Base-by-base conservation (phyloP, 2,888 invertebrate species). In the Argynnis bischoffii region DNA sequence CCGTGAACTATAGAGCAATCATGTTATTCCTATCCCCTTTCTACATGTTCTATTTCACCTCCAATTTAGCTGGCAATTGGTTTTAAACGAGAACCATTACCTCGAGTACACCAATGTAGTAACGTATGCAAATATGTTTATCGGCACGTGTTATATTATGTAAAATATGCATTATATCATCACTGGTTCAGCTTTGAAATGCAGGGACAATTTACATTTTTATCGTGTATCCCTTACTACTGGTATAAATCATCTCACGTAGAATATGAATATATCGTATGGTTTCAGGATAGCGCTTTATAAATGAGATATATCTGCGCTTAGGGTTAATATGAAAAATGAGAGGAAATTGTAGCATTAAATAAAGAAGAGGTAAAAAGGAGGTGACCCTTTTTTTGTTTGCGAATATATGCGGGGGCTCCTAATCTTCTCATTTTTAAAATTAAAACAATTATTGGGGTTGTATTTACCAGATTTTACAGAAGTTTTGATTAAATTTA, bases 141-240 rank as follows among this genome's bases (percentile, higher is more conserved):
- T 81, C 82, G 81, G 78, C 77, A 76, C 78, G 79, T 79, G 76
- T 76, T 78, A 59, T 14, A 76, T 78, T 77, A 80, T 77, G 79
- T 79, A 80, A 81, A 82, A 81, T 81, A 81, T 81, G 78, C 80
- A 79, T 81, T 80, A 79, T 74, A 75, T 70, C 69, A 72, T 56
- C 70, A 21, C 66, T 67, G 64, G 63, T 72, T 67, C 66, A 66
- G 76, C 74, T 79, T 76, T 77, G 77, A 77, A 79, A 78, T 74
- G 70, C 74, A 73, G 74, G 66, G 74, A 77, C 76, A 78, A 82
- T 84, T 84, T 84, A 70, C 82, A 84, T 83, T 83, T 83, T 84
- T 81, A 77, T 51, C 55, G 59, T 47, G 50, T 2, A 26, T 13
- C 16, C 53, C 35, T 55, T 67, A 67, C 69, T 18, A 50, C 35